Percentiles rank a stretch among this genome's conserved stretches.
Conservation (phyloP, 2,888 invertebrate species). For the Lamproptera curius region DNA sequence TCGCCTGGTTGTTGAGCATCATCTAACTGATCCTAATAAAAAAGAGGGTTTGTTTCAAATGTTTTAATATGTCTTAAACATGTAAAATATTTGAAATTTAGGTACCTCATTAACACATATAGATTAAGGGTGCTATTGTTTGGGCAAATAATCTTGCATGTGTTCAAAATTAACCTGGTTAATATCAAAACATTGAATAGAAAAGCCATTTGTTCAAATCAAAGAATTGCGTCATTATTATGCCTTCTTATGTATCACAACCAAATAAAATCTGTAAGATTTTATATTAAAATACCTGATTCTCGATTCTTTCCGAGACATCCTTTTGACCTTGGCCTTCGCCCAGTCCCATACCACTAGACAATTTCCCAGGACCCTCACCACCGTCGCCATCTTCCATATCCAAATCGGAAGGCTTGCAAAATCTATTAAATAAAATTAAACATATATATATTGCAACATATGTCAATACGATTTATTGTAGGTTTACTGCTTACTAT, state of each 20-base stretch:
- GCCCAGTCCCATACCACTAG: slow-evolving; percentile 92
- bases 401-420: slow-evolving; percentile 91
- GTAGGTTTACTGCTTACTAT: too few relatives aligned
- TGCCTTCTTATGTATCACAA: neutral
- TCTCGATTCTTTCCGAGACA: slow-evolving; percentile 94
- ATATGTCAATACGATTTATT: too few relatives aligned
- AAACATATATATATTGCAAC: too few relatives aligned
- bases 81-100: too few relatives aligned
- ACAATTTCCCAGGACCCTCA: slow-evolving; percentile 75
- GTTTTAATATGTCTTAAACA: too few relatives aligned
- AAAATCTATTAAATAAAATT: slow-evolving; percentile 85
- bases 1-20: slow-evolving; percentile 90
- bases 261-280: neutral
- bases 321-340: slow-evolving; percentile 97
- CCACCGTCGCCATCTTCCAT: slow-evolving; percentile 86
- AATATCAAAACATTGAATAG: neutral
- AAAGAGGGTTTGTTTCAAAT: too few relatives aligned
- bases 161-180: too few relatives aligned
- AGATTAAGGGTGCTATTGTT: too few relatives aligned
- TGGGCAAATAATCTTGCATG: too few relatives aligned
- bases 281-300: slow-evolving; percentile 48
- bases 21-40: slow-evolving; percentile 90
- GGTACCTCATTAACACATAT: too few relatives aligned
- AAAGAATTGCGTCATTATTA: too few relatives aligned
- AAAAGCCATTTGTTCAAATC: too few relatives aligned